Evolutionary conservation across 2,113 vertebrate species (phyloP).

Genomic region (Heterotilapia buettikoferi): DNA sequence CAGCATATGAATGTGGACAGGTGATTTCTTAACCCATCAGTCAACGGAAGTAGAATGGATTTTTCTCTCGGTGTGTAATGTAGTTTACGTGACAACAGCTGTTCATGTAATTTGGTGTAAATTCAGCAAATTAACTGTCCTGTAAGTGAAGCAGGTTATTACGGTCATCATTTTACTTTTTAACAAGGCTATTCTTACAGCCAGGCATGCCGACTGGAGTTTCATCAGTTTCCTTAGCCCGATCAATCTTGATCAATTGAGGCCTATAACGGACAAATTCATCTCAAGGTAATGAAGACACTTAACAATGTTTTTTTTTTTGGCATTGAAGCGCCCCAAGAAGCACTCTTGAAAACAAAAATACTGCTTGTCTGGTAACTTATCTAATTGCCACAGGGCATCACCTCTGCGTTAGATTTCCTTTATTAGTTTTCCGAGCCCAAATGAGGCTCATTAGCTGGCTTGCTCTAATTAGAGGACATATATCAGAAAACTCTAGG

Average conservation of each 20-base stretch:
- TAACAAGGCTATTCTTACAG: conserved; percentile 4
- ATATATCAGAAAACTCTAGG: conserved; percentile 63
- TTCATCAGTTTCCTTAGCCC: neutral
- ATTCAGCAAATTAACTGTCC: neutral
- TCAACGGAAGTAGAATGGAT: neutral
- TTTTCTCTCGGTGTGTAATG: neutral
- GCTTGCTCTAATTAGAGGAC: conserved; percentile 66
- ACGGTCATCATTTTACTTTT: neutral
- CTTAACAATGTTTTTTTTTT: conserved; percentile 53
- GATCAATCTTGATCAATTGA: conserved; percentile 71
- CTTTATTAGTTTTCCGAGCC: conserved; percentile 67
- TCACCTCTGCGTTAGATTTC: conserved; percentile 62
- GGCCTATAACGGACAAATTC: conserved; percentile 41
- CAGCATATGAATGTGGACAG: neutral
- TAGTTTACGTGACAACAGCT: neutral
- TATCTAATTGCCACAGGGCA: conserved; percentile 69
- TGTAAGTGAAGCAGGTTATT: neutral
- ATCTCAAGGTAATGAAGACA: conserved; percentile 66
- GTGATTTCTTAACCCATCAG: neutral
- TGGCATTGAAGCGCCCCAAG: conserved; percentile 1
- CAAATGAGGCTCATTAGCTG: conserved; percentile 66
- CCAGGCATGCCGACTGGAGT: neutral
- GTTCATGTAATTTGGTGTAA: neutral
- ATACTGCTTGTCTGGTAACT: conserved; percentile 68
- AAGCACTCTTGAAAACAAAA: conserved; percentile 48